Evolutionary conservation across 92 coral and sea anemone species (phyloP), one percentile per base, ranked within the genome.

Genomic region (Palythoa caribaeorum): DNA sequence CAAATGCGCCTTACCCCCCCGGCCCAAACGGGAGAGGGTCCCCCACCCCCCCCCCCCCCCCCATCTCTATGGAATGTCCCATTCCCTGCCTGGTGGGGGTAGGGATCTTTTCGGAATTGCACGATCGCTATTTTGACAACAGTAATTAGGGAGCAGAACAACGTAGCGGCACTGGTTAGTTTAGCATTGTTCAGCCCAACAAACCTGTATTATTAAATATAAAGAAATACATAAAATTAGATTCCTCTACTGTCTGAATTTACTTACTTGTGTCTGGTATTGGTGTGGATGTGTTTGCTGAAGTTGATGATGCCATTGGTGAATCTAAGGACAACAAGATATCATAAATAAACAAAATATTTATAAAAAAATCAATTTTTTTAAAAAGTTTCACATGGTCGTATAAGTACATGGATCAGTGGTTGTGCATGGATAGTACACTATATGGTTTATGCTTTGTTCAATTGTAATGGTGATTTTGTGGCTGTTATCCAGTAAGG

Each of bases 221-320:
- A 72, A 72, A 72, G 19, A 72, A 72, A 72, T 72, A 72, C 77
- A 72, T 72, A 72, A 72, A 72, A 72, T 72, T 72, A 72, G 77
- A 72, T 72, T 72, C 52, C 50, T 72, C 20, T 72, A 72, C 77
- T 72, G 20, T 72, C 77, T 1, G 20, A 72, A 72, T 72, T 72
- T 72, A 72, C 77, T 72, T 72, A 72, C 77, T 72, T 72, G 77
- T 72, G 77, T 72, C 51, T 72, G 77, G 77, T 72, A 72, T 72
- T 38, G 77, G 77, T 72, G 77, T 72, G 5, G 77, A 72, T 37
- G 77, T 72, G 77, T 17, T 71, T 71, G 76, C 76, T 71, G 76
- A 71, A 71, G 51, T 11, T 71, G 76, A 71, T 71, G 76, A 71
- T 71, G 76, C 76, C 50, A 71, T 71, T 71, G 76, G 76, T 71